Percentiles rank a stretch among this genome's conserved stretches.
Evolutionary conservation across 2,113 vertebrate species (phyloP).

Genomic region (Mixornis gularis): DNA sequence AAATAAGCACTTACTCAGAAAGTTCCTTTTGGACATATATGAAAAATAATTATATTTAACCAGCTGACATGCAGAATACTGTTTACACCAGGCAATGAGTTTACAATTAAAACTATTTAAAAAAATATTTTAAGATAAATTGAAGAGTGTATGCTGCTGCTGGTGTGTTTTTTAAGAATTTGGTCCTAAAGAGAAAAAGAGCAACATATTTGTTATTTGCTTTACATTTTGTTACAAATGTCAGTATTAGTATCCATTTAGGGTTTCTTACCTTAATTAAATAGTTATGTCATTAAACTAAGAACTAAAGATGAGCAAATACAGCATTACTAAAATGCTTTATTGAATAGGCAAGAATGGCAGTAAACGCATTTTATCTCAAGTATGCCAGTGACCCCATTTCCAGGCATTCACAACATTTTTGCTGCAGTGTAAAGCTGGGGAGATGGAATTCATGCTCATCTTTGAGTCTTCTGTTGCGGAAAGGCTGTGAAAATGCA

Average conservation of each 20-base stretch:
- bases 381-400: not conserved
- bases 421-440: not conserved
- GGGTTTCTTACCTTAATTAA: not conserved
- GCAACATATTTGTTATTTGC: not conserved
- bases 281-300: not conserved
- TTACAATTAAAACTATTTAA: not conserved
- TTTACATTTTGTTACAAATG: not conserved
- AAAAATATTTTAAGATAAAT: not conserved
- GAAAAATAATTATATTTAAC: not conserved
- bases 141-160: not conserved
- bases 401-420: not conserved
- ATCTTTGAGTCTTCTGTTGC: not conserved
- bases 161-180: not conserved
- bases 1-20: not conserved
- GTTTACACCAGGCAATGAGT: slow-evolving; percentile 8
- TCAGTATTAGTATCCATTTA: slow-evolving; percentile 61
- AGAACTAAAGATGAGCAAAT: not conserved
- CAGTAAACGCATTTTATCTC: not conserved
- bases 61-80: not conserved
- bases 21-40: not conserved
- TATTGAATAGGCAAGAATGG: not conserved
- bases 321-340: not conserved
- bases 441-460: not conserved
- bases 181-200: not conserved
- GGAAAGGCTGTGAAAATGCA: not conserved